Evolutionary conservation across 2,797 vertebrate genomes (phyloP), one percentile per base, ranked within the genome.

Genomic region (Calcarius lapponicus): DNA sequence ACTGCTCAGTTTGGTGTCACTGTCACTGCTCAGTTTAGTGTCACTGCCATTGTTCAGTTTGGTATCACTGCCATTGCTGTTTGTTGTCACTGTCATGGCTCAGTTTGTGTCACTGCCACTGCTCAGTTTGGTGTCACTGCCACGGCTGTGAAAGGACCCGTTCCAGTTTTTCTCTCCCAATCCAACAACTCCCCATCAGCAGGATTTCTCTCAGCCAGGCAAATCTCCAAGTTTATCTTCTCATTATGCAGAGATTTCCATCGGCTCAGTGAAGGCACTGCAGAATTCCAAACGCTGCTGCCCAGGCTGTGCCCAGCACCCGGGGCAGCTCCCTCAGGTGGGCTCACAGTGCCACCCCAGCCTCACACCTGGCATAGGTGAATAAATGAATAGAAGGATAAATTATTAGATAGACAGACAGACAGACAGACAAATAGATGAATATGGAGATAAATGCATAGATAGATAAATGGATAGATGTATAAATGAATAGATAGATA

Each of bases 101-200:
- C 38, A 40, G 20, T 47, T 22, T 24, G 47, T 47, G 21, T 47
- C 45, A 47, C 22, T 25, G 47, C 13, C 47, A 25, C 7, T 48
- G 24, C 47, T 9, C 24, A 31, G 11, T 10, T 13, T 54, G 53
- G 19, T 21, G 31, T n/a, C 54, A 10, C 54, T 6, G 66, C 31
- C 54, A 56, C 7, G 3, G 58, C n/a, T 19, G 47, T 6, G 2
- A 10, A 15, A 32, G 54, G 75, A 25, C 15, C 43, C 42, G 2
- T 4, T 34, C 36, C 19, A 34, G 8, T 2, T 57, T 38, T 56
- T 24, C 57, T 54, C 25, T 40, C 62, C n/a, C 45, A 58, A 36
- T 20, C 4, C 0, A 0, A 15, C 34, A 29, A 1, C 40, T 71
- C 28, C 34, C 4, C 8, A 60, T 11, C 53, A 47, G 34, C 3